Conservation (phyloP, 2,888 invertebrate species). For the Spialia ferax region DNA sequence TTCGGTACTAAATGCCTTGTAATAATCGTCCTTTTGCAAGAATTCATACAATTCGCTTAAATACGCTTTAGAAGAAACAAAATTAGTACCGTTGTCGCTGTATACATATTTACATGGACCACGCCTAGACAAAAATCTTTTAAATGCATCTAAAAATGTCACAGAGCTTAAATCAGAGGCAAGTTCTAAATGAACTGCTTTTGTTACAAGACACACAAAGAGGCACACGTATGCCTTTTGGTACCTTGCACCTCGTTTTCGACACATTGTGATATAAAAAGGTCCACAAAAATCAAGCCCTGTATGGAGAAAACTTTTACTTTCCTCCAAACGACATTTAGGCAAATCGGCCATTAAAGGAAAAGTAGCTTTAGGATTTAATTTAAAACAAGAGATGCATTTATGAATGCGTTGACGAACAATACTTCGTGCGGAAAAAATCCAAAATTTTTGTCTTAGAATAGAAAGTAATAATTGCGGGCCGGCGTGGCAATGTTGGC, state of each 20-base stretch:
- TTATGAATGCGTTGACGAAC: conserved; percentile 34
- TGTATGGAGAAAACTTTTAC: conserved; percentile 5
- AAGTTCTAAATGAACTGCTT: conserved; percentile 48
- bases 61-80: conserved; percentile 34
- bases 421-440: conserved; percentile 40
- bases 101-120: conserved; percentile 42
- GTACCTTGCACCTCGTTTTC: conserved; percentile 26
- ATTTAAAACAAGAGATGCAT: conserved; percentile 36
- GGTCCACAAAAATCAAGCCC: conserved; percentile 40
- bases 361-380: conserved; percentile 39
- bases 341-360: conserved; percentile 12
- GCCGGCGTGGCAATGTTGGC: conserved; percentile 30
- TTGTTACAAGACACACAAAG: conserved; percentile 41
- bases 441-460: conserved; percentile 46
- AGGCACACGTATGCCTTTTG: conserved; percentile 42
- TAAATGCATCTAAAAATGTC: conserved; percentile 44
- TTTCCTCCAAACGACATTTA: conserved; percentile 8
- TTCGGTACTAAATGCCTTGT: background rate
- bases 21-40: background rate
- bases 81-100: conserved; percentile 45
- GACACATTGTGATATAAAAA: conserved; percentile 16
- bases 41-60: conserved; percentile 15
- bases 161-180: conserved; percentile 47
- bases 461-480: conserved; percentile 20
- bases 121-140: conserved; percentile 35